phyloP scores from a whole-genome alignment of 1,140 invertebrate genomes.

The Myzus persicae region DNA sequence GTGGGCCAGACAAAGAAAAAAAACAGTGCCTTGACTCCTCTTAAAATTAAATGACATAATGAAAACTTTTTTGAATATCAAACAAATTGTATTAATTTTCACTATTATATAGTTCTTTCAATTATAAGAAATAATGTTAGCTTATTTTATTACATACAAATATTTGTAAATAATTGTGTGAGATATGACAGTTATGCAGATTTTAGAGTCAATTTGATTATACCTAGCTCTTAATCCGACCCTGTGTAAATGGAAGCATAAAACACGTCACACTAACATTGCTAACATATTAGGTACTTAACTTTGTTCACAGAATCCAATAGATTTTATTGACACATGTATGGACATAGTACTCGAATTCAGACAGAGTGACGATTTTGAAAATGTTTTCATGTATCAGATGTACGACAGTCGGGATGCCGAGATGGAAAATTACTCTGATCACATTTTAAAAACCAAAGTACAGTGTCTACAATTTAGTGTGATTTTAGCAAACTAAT shows the following conservation, averaged over 20 bases:
- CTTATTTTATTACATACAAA: not conserved
- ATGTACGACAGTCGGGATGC: not conserved
- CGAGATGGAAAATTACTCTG: not conserved
- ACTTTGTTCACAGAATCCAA: not conserved
- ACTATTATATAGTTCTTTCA: no score
- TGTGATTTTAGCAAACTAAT: not conserved
- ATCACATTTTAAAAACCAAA: not conserved
- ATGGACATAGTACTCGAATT: not conserved
- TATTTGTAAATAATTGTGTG: not conserved
- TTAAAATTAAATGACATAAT: no score
- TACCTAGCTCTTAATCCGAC: not conserved
- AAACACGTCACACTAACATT: not conserved
- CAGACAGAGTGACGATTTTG: not conserved
- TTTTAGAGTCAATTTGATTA: not conserved
- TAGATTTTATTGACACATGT: slow-evolving; percentile 11
- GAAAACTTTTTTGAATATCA: no score
- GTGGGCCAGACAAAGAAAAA: no score
- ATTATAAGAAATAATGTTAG: no score
- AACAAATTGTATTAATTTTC: no score
- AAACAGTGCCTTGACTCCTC: no score
- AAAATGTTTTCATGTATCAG: not conserved
- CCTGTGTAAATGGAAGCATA: not conserved
- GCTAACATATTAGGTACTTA: not conserved
- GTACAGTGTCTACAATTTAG: not conserved
- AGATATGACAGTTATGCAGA: not conserved